These are phyloP conservation scores for Polypterus bichir DNA, from an alignment of 2,113 vertebrate genomes.

Conservation along the genomic window DNA sequence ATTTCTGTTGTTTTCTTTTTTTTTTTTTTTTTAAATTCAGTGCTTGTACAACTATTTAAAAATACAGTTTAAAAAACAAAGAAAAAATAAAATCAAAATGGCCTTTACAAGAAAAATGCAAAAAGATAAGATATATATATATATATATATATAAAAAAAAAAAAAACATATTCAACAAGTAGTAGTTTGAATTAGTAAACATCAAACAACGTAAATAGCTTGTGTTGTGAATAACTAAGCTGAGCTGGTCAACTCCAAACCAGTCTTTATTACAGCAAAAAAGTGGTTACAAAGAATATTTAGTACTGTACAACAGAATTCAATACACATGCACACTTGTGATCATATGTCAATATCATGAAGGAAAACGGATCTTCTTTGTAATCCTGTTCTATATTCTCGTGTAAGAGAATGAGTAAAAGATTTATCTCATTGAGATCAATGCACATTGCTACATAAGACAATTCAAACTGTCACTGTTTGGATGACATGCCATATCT, in stretches of 20 bases:
- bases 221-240: constrained; percentile 57
- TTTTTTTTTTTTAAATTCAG: constrained; percentile 69
- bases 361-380: constrained; percentile 76
- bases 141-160: constrained; percentile 26
- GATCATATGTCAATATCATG: constrained; percentile 97
- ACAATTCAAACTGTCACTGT: constrained; percentile 87
- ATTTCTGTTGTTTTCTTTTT: constrained; percentile 7
- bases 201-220: constrained; percentile 63
- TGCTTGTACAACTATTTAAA: constrained; percentile 63
- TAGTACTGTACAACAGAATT: constrained; percentile 86
- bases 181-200: constrained; percentile 85
- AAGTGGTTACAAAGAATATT: constrained; percentile 85
- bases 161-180: constrained; percentile 73
- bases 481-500: constrained; percentile 74
- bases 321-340: constrained; percentile 91
- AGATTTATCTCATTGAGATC: constrained; percentile 99
- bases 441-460: constrained; percentile 99
- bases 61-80: constrained; percentile 37
- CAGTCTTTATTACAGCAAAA: constrained; percentile 71
- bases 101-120: no score
- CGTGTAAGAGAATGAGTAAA: constrained; percentile 98
- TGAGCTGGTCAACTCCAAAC: constrained; percentile 64
- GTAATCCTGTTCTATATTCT: constrained; percentile 93
- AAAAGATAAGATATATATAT: no score
- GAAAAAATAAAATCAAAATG: constrained; percentile 56